These are phyloP conservation scores for Onthophagus sagittarius DNA, from an alignment of 2,888 invertebrate species.

Conservation along the genomic window DNA sequence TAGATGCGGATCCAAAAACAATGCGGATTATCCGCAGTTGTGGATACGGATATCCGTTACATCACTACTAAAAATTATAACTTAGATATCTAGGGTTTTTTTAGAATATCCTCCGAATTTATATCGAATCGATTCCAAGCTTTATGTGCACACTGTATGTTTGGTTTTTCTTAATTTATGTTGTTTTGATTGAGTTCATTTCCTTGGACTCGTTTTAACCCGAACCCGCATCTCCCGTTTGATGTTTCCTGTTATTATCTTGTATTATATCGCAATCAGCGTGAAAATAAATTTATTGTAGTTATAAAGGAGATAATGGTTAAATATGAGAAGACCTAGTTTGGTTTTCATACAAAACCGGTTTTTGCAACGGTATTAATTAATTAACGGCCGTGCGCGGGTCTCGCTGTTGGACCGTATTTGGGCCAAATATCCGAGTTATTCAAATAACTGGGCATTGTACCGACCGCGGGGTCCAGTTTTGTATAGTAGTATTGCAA, in stretches of 20 bases:
- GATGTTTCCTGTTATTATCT: not conserved
- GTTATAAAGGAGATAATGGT: not conserved
- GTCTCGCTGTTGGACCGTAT: not conserved
- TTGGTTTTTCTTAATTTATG: not conserved
- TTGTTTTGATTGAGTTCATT: not conserved
- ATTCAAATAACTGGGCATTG: constrained; percentile 9
- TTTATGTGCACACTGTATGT: too few relatives aligned
- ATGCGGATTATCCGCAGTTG: too few relatives aligned
- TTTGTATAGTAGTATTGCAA: too few relatives aligned
- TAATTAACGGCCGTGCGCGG: not conserved
- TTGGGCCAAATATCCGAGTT: constrained; percentile 10
- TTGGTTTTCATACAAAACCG: not conserved
- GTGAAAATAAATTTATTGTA: not conserved
- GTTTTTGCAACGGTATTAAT: not conserved
- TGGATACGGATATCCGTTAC: too few relatives aligned
- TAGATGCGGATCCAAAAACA: too few relatives aligned
- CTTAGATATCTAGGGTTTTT: too few relatives aligned
- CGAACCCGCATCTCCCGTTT: not conserved
- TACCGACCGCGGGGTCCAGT: not conserved
- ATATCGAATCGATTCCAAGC: too few relatives aligned
- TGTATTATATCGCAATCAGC: not conserved
- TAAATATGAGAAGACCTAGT: not conserved
- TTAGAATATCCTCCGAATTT: too few relatives aligned
- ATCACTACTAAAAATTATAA: too few relatives aligned
- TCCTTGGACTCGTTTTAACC: not conserved